A percentile compares a stretch with the other conserved stretches of the same genome.
These are phyloP conservation scores for Gavialis gangeticus DNA, from an alignment of 2,113 vertebrate species.

Conservation along the genomic window DNA sequence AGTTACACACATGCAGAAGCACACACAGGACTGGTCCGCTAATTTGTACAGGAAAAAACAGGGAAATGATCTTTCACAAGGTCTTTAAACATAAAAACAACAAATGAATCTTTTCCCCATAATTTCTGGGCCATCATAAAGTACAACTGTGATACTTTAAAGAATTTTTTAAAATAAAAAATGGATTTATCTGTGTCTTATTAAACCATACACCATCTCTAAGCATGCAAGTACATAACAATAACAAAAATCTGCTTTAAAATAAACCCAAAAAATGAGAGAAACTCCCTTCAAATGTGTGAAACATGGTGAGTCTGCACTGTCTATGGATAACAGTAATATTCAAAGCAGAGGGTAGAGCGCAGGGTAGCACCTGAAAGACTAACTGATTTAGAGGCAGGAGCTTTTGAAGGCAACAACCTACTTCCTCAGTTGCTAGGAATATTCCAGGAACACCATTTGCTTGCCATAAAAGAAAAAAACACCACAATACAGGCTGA, in stretches of 20 bases:
- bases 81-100: neutral
- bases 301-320: neutral
- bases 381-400: too few species aligned
- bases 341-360: neutral
- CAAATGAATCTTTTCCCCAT: too few species aligned
- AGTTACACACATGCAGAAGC: accelerated
- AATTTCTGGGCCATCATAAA: neutral
- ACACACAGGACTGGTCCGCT: too few species aligned
- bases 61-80: accelerated
- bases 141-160: neutral
- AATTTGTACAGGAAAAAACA: accelerated
- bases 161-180: neutral
- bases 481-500: neutral
- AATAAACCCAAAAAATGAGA: neutral
- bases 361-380: too few species aligned
- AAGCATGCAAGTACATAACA: neutral
- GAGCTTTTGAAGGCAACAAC: too few species aligned
- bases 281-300: neutral
- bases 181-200: neutral
- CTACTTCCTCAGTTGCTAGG: too few species aligned
- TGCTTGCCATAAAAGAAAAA: neutral
- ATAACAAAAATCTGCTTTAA: neutral
- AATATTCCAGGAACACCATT: too few species aligned
- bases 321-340: neutral
- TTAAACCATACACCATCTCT: accelerated